Conservation (phyloP, 2,888 invertebrate genomes). For the Dendrolimus pini region DNA sequence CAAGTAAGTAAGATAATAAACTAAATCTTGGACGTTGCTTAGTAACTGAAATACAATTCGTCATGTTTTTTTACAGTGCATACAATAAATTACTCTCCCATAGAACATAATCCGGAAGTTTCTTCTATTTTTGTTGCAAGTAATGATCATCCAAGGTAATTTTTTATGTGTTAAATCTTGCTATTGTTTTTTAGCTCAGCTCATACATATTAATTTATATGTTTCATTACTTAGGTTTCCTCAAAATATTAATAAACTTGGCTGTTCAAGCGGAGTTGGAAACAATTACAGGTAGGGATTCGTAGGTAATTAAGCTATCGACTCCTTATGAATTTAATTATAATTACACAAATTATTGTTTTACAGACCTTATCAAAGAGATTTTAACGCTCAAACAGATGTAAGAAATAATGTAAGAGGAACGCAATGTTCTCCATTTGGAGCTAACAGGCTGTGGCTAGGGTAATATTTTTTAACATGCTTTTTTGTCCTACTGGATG, state of each 20-base stretch:
- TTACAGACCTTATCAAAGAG: not conserved
- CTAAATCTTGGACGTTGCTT: too few species aligned
- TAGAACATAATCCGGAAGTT: constrained; percentile 8
- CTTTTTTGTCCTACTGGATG: too few species aligned
- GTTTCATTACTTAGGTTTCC: too few species aligned
- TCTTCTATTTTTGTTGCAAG: not conserved
- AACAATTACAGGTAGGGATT: too few species aligned
- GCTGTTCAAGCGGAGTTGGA: too few species aligned
- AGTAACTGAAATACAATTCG: not conserved
- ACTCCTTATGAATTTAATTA: too few species aligned
- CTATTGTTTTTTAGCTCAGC: too few species aligned
- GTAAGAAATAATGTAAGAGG: not conserved
- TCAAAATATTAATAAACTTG: too few species aligned
- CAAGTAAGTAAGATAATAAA: constrained; percentile 28
- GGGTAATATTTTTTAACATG: not conserved
- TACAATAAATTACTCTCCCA: constrained; percentile 4
- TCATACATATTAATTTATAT: too few species aligned
- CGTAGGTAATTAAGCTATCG: too few species aligned
- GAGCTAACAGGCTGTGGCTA: not conserved
- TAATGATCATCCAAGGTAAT: not conserved
- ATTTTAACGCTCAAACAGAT: not conserved
- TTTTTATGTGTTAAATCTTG: not conserved
- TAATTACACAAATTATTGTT: not conserved
- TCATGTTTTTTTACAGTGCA: not conserved
- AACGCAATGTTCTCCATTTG: not conserved